Evolutionary conservation across 2,888 invertebrate species (phyloP).

Genomic region (Brenthis ino): DNA sequence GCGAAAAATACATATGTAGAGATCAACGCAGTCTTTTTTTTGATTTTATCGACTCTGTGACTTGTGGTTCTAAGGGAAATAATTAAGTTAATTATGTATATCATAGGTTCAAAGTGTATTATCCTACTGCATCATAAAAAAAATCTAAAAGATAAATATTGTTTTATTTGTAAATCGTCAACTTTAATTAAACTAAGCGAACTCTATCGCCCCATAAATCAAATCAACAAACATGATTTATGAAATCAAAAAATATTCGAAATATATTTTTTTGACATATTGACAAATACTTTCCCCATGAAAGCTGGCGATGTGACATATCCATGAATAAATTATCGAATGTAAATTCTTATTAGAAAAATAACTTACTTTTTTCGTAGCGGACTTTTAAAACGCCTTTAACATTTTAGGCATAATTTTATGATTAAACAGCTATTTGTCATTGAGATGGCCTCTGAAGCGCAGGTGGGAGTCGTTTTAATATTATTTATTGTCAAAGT

Average conservation of each 20-base stretch:
- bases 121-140: too few relatives aligned
- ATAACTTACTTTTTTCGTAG: not conserved
- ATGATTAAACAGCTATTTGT: slow-evolving; percentile 12
- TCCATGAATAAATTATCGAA: slow-evolving; percentile 1
- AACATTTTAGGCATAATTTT: not conserved
- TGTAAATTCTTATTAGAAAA: not conserved
- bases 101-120: too few relatives aligned
- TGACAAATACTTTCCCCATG: slow-evolving; percentile 4
- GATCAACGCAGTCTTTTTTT: too few relatives aligned
- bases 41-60: too few relatives aligned
- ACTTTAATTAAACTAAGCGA: not conserved
- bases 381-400: not conserved
- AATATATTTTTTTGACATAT: slow-evolving; percentile 1
- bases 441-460: not conserved
- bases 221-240: slow-evolving; percentile 9
- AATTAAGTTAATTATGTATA: too few relatives aligned
- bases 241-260: slow-evolving; percentile 9
- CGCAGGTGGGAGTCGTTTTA: not conserved
- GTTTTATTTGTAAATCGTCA: too few relatives aligned
- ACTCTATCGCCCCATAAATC: slow-evolving; percentile 1
- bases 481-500: slow-evolving; percentile 2
- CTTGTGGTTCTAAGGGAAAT: too few relatives aligned
- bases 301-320: slow-evolving; percentile 4
- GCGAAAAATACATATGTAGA: too few relatives aligned
- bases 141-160: too few relatives aligned